phyloP scores from a whole-genome alignment of 2,113 vertebrate species.

The Mustelus asterias region DNA sequence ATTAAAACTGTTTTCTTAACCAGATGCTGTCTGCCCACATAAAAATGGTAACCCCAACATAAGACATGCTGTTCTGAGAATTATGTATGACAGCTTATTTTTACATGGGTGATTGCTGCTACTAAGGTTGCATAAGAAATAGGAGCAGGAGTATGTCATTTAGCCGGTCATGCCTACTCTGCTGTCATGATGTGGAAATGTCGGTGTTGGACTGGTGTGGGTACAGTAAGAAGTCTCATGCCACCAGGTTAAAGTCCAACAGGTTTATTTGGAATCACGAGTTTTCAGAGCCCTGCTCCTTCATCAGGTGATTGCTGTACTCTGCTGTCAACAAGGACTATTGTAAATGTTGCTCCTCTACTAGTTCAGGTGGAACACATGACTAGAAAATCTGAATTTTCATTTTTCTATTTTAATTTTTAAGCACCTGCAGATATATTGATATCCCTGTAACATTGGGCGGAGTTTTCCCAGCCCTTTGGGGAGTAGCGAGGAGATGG shows the following conservation, averaged over 20 bases:
- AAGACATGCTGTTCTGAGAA: background rate
- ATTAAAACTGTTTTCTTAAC: background rate
- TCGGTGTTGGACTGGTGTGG: too few species aligned
- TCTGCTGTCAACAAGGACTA: background rate
- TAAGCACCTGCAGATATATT: background rate
- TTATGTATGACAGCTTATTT: background rate
- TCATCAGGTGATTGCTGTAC: too few species aligned
- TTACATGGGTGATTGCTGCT: background rate
- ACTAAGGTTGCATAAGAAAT: background rate
- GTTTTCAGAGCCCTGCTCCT: too few species aligned
- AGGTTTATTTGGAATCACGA: too few species aligned
- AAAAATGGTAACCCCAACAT: background rate
- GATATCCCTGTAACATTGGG: background rate
- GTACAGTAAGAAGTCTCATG: too few species aligned
- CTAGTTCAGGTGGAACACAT: background rate
- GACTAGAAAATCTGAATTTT: background rate
- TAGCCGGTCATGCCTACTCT: too few species aligned
- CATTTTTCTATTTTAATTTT: background rate
- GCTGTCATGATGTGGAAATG: too few species aligned
- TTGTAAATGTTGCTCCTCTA: background rate
- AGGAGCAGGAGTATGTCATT: too few species aligned
- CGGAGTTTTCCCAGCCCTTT: too few species aligned
- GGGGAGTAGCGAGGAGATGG: too few species aligned
- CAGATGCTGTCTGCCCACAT: background rate
- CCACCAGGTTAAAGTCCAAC: too few species aligned